Percentiles rank a stretch among this genome's conserved stretches.
Evolutionary conservation across 2,888 invertebrate genomes (phyloP).

Genomic region (Machimus rusticus): DNA sequence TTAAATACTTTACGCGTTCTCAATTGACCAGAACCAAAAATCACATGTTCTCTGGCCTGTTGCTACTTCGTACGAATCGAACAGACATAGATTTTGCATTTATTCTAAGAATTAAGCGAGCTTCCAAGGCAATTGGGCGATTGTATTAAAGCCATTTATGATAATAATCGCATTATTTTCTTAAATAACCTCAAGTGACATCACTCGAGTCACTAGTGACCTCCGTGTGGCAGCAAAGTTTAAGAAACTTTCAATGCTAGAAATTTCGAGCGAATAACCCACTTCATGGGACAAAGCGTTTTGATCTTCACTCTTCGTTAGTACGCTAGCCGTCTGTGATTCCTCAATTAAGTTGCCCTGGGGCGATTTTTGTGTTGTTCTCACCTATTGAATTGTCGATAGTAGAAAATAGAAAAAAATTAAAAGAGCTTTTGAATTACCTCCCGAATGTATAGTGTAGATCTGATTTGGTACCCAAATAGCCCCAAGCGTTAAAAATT

Average conservation of each 20-base stretch:
- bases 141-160: background rate
- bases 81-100: background rate
- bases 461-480: background rate
- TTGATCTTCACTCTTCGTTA: background rate
- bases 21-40: background rate
- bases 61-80: background rate
- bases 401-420: background rate
- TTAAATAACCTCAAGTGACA: background rate
- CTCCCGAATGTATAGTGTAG: background rate
- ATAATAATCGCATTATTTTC: background rate
- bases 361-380: background rate
- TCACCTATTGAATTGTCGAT: background rate
- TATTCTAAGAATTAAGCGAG: background rate
- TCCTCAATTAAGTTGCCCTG: background rate
- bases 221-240: background rate
- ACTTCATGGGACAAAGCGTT: background rate
- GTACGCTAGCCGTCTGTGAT: background rate
- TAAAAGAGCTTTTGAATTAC: background rate
- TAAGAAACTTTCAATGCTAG: constrained; percentile 35
- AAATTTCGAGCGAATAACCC: constrained; percentile 23
- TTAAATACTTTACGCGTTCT: background rate
- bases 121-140: background rate
- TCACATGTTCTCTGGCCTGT: background rate
- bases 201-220: background rate
- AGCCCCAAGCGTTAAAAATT: background rate